phyloP scores from a whole-genome alignment of 2,113 vertebrate genomes.

The Pterophyllum scalare region DNA sequence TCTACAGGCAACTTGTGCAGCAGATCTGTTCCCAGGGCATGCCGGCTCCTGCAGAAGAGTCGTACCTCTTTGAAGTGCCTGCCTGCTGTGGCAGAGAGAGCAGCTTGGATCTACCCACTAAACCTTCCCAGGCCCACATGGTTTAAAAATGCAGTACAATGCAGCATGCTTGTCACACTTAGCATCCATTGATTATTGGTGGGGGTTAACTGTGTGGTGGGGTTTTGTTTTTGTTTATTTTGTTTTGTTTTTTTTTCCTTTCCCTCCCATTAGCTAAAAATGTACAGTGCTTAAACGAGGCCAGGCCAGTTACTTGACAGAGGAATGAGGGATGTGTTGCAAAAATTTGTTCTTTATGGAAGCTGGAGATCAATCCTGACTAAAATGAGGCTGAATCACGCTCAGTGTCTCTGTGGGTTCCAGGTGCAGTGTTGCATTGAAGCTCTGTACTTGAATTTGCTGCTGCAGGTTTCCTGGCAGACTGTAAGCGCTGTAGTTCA shows the following conservation, averaged over 20 bases:
- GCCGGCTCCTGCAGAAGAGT: constrained; percentile 80
- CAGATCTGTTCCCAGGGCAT: constrained; percentile 83
- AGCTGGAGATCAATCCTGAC: constrained; percentile 41
- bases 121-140: constrained; percentile 85
- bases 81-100: constrained; percentile 90
- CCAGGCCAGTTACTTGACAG: constrained; percentile 73
- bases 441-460: constrained; percentile 18
- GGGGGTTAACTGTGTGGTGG: not conserved
- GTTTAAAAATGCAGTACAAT: constrained; percentile 67
- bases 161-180: not conserved
- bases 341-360: constrained; percentile 62
- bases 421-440: constrained; percentile 10
- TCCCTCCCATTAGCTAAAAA: not conserved
- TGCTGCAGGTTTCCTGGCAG: not conserved
- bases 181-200: not conserved
- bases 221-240: not conserved
- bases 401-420: constrained; percentile 38
- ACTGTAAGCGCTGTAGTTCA: not conserved
- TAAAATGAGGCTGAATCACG: constrained; percentile 54
- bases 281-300: not conserved
- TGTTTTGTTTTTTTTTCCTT: not conserved
- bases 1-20: constrained; percentile 90
- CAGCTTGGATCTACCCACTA: constrained; percentile 83
- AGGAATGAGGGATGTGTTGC: constrained; percentile 35
- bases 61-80: constrained; percentile 78